A percentile compares a stretch with the other conserved stretches of the same genome.
phyloP scores from a whole-genome alignment of 2,797 vertebrate species.

The Neostethus bicornis region DNA sequence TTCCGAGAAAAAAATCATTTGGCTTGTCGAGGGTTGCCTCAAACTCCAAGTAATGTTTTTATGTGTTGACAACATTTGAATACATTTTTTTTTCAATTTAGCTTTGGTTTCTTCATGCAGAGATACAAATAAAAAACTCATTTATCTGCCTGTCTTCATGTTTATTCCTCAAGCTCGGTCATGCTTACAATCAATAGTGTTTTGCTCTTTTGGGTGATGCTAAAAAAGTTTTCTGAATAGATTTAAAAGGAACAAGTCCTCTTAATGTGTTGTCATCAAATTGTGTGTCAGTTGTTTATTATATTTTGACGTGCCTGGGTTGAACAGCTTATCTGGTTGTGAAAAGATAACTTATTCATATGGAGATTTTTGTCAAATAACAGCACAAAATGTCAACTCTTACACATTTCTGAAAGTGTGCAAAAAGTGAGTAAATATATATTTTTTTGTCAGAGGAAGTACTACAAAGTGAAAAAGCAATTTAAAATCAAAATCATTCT shows the following conservation, averaged over 20 bases:
- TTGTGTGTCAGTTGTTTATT: slow-evolving; percentile 47
- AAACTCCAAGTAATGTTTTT: slow-evolving; percentile 44
- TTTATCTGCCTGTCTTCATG: slow-evolving; percentile 21
- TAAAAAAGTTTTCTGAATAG: slow-evolving; percentile 34
- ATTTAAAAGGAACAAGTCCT: slow-evolving; percentile 23
- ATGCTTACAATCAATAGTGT: slow-evolving; percentile 10
- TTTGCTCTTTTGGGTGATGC: slow-evolving; percentile 13
- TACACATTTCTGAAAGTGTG: not conserved
- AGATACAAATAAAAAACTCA: slow-evolving; percentile 11
- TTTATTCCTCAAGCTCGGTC: slow-evolving; percentile 23
- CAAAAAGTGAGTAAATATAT: not conserved
- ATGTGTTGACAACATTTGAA: slow-evolving; percentile 46
- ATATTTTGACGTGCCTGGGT: slow-evolving; percentile 26
- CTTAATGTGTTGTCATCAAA: slow-evolving; percentile 22
- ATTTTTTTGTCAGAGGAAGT: not conserved
- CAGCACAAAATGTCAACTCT: slow-evolving; percentile 10
- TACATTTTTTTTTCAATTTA: slow-evolving; percentile 26
- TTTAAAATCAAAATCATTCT: slow-evolving; percentile 6
- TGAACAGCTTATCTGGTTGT: slow-evolving; percentile 27
- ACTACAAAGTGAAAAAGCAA: not conserved
- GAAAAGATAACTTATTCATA: slow-evolving; percentile 26
- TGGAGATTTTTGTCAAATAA: slow-evolving; percentile 29
- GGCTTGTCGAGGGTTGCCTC: slow-evolving; percentile 38
- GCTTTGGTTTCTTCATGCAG: slow-evolving; percentile 28
- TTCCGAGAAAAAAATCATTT: slow-evolving; percentile 52